Percentiles rank a stretch among this genome's conserved stretches.
Conservation (phyloP, 2,888 invertebrate species). For the Polyploca ridens region DNA sequence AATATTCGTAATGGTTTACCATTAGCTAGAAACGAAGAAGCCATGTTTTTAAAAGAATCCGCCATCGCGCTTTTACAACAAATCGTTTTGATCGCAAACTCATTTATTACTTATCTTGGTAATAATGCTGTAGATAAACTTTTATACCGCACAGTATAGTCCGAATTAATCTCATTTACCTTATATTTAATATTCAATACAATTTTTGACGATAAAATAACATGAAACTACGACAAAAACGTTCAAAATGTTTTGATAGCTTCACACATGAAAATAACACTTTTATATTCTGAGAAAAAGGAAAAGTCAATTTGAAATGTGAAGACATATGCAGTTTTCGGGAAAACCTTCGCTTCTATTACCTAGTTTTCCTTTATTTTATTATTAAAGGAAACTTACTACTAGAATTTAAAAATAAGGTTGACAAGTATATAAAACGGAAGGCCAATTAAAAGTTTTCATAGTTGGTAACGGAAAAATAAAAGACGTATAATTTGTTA, state of each 20-base stretch:
- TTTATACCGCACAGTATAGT: not conserved
- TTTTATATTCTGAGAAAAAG: not conserved
- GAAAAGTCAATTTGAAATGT: slow-evolving; percentile 5
- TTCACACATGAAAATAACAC: not conserved
- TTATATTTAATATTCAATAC: not conserved
- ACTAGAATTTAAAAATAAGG: no score
- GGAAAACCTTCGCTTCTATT: no score
- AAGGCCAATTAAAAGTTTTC: no score
- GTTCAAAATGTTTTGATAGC: not conserved
- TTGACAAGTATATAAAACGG: no score
- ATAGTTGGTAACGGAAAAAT: no score
- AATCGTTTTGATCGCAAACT: not conserved
- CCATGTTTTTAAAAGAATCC: not conserved
- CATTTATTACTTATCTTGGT: not conserved
- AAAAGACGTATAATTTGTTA: no score
- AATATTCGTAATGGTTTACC: no score
- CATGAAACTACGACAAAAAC: not conserved
- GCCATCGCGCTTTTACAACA: not conserved
- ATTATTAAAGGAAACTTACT: no score
- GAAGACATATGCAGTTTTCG: not conserved
- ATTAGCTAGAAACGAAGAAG: no score
- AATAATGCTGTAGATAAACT: not conserved
- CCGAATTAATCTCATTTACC: no score
- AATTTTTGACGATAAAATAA: not conserved
- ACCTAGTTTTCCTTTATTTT: no score